A percentile compares a stretch with the other conserved stretches of the same genome.
Evolutionary conservation across 2,888 invertebrate genomes (phyloP).

Genomic region (Ormyrus nitidulus): DNA sequence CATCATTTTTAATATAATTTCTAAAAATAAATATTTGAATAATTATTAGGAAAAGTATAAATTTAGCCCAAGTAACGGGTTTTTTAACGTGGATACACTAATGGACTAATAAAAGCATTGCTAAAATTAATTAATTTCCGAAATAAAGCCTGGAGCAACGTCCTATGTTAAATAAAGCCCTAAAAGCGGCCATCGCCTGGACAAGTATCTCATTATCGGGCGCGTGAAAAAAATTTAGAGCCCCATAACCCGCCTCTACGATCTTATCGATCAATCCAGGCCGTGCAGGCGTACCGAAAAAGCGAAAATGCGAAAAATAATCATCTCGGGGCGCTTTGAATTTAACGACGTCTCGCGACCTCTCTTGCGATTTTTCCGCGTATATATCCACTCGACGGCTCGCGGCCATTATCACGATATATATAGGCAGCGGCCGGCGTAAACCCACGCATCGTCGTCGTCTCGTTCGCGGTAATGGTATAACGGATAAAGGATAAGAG

Average conservation of each 20-base stretch:
- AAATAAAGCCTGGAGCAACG: background rate
- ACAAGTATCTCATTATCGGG: conserved; percentile 45
- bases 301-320: conserved; percentile 16
- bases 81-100: too few relatives aligned
- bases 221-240: conserved; percentile 21
- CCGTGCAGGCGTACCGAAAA: background rate
- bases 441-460: conserved; percentile 2
- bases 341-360: conserved; percentile 34
- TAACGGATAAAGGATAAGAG: conserved; percentile 16
- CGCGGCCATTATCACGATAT: conserved; percentile 21
- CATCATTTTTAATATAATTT: too few relatives aligned
- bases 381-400: conserved; percentile 2
- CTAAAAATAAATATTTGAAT: too few relatives aligned
- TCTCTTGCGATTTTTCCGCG: conserved; percentile 27
- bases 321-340: conserved; percentile 24
- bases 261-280: conserved; percentile 25
- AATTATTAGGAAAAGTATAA: too few relatives aligned
- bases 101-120: background rate
- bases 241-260: conserved; percentile 5
- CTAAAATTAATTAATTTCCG: background rate
- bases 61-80: too few relatives aligned
- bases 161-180: background rate
- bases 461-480: conserved; percentile 13
- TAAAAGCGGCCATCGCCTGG: background rate
- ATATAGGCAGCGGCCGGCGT: background rate